These are phyloP conservation scores for Pollenia labialis DNA, from an alignment of 2,888 invertebrate species.

Conservation along the genomic window DNA sequence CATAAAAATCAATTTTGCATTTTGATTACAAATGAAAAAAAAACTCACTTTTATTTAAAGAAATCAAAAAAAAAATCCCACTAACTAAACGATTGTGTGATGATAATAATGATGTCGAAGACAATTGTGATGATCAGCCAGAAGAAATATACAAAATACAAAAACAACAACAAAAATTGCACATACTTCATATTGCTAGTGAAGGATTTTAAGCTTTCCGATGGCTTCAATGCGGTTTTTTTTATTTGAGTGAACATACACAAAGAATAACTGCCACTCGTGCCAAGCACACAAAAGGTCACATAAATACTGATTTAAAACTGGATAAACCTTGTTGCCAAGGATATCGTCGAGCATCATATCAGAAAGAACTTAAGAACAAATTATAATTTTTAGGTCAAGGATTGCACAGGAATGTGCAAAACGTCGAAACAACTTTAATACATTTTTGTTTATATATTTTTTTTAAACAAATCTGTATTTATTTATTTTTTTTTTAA, in stretches of 20 bases:
- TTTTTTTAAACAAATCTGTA: neutral
- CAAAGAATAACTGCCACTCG: slow-evolving; percentile 34
- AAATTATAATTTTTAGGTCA: slow-evolving; percentile 53
- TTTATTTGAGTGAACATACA: slow-evolving; percentile 18
- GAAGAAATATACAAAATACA: neutral
- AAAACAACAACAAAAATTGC: slow-evolving; percentile 16
- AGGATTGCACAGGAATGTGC: slow-evolving; percentile 23
- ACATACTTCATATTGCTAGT: slow-evolving; percentile 15
- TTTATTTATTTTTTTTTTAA: neutral
- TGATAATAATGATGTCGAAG: slow-evolving; percentile 14
- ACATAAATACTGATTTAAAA: slow-evolving; percentile 35
- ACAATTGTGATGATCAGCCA: slow-evolving; percentile 16
- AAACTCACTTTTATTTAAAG: neutral
- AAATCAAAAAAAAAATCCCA: slow-evolving; percentile 1
- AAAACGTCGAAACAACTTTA: neutral
- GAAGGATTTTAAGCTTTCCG: slow-evolving; percentile 45
- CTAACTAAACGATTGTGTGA: slow-evolving; percentile 24
- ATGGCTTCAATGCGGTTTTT: slow-evolving; percentile 34
- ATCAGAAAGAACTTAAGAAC: neutral
- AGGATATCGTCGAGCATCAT: slow-evolving; percentile 36
- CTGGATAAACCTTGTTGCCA: slow-evolving; percentile 38
- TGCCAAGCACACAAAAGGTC: slow-evolving; percentile 58
- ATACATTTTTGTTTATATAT: neutral
- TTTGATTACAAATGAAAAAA: slow-evolving; percentile 16
- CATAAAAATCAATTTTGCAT: slow-evolving; percentile 30